Percentiles rank a stretch among this genome's conserved stretches.
Conservation (phyloP, 2,797 vertebrate genomes). For the Sebastes matsubarae region DNA sequence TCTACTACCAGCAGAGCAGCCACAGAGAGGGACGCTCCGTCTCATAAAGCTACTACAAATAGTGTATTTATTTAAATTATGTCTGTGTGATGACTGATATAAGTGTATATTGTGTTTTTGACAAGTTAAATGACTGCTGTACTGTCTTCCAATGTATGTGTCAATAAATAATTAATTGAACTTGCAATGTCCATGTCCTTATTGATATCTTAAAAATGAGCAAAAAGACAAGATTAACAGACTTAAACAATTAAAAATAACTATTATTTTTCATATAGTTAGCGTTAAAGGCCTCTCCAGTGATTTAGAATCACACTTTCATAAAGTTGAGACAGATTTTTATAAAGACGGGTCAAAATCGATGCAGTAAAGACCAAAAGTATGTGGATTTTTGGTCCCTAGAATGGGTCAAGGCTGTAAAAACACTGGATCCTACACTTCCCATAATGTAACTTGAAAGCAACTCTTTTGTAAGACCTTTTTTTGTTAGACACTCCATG, state of each 20-base stretch:
- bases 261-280: neutral
- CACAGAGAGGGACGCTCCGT: conserved; percentile 49
- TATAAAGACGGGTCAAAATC: accelerated
- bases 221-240: neutral
- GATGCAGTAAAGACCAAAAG: neutral
- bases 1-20: conserved; percentile 51
- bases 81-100: neutral
- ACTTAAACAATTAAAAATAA: neutral
- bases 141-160: conserved; percentile 16
- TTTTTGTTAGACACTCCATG: neutral
- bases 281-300: neutral
- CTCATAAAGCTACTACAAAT: conserved; percentile 10
- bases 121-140: conserved; percentile 8
- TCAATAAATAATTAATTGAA: conserved; percentile 61
- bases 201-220: neutral
- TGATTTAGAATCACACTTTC: neutral
- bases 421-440: neutral
- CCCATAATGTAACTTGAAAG: neutral
- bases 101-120: conserved; percentile 14
- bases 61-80: conserved; percentile 63
- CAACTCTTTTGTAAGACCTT: neutral
- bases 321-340: neutral
- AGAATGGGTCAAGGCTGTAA: neutral
- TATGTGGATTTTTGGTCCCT: no score
- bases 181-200: neutral